phyloP scores from a whole-genome alignment of 2,113 vertebrate genomes.

The Ciconia maguari region DNA sequence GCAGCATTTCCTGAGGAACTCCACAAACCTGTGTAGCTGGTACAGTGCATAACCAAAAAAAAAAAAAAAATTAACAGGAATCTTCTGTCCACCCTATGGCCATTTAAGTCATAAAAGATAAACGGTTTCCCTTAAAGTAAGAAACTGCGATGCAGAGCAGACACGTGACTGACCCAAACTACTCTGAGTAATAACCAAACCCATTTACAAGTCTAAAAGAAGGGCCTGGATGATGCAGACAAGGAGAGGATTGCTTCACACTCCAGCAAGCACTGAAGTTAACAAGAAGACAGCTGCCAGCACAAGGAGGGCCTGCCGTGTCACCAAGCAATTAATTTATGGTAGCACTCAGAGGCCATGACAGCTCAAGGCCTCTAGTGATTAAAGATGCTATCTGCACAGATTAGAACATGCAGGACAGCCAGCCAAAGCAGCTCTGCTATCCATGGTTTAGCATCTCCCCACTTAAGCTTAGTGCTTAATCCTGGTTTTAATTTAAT shows the following conservation, averaged over 20 bases:
- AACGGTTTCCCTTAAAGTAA: not conserved
- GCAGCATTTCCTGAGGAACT: not conserved
- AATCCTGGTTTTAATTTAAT: slow-evolving; percentile 63
- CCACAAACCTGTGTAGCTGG: not conserved
- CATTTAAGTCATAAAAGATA: not conserved
- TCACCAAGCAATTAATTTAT: not conserved
- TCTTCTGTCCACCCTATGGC: not conserved
- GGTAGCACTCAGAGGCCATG: not conserved
- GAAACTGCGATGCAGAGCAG: not conserved
- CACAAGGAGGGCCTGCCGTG: not conserved
- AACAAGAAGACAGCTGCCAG: not conserved
- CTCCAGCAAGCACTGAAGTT: not conserved
- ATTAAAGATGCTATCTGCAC: slow-evolving; percentile 1
- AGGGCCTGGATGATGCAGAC: not conserved
- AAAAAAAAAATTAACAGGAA: not conserved
- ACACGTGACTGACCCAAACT: not conserved
- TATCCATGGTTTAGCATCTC: slow-evolving; percentile 20
- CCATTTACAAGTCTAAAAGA: not conserved
- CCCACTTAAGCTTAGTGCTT: slow-evolving; percentile 20
- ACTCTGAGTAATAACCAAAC: not conserved
- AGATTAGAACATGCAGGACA: slow-evolving; percentile 22
- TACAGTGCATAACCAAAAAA: not conserved
- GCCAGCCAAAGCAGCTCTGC: slow-evolving; percentile 37
- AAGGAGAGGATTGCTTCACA: not conserved
- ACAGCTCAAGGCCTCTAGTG: not conserved